Percentiles rank a stretch among this genome's conserved stretches.
phyloP scores from a whole-genome alignment of 2,113 vertebrate genomes.

The Symphodus melops region DNA sequence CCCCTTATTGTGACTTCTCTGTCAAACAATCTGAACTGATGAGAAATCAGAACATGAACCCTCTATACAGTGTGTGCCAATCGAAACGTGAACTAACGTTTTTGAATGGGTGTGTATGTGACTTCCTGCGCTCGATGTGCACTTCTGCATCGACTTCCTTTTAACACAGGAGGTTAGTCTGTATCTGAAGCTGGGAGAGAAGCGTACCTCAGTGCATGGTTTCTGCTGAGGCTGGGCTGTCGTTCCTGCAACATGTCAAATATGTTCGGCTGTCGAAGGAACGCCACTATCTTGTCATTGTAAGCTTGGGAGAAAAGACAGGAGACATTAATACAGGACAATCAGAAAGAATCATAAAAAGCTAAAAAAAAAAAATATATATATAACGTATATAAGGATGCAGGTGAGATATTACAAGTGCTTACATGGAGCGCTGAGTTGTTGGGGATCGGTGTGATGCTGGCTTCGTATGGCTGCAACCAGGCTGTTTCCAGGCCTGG shows the following conservation, averaged over 20 bases:
- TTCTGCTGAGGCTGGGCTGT: slow-evolving; percentile 93
- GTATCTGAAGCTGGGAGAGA: too few species aligned
- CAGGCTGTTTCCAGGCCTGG: slow-evolving; percentile 90
- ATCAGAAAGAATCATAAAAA: not conserved
- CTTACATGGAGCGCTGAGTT: slow-evolving; percentile 79
- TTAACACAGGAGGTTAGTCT: too few species aligned
- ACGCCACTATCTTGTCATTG: slow-evolving; percentile 99
- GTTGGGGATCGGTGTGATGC: slow-evolving; percentile 88
- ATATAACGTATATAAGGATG: too few species aligned
- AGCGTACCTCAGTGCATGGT: slow-evolving; percentile 92
- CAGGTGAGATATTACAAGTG: not conserved
- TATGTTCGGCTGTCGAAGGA: slow-evolving; percentile 96
- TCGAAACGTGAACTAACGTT: too few species aligned
- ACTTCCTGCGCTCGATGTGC: too few species aligned
- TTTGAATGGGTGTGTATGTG: too few species aligned
- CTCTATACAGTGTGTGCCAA: too few species aligned
- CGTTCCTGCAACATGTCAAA: slow-evolving; percentile 98
- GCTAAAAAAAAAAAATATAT: too few species aligned
- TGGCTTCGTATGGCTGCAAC: slow-evolving; percentile 93
- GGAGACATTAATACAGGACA: not conserved
- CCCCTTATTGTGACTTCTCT: too few species aligned
- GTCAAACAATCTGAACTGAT: too few species aligned
- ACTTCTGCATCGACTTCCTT: too few species aligned
- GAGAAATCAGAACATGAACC: too few species aligned
- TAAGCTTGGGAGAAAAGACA: slow-evolving; percentile 85